phyloP scores from a whole-genome alignment of 2,797 vertebrate genomes.

The Etheostoma perlongum region DNA sequence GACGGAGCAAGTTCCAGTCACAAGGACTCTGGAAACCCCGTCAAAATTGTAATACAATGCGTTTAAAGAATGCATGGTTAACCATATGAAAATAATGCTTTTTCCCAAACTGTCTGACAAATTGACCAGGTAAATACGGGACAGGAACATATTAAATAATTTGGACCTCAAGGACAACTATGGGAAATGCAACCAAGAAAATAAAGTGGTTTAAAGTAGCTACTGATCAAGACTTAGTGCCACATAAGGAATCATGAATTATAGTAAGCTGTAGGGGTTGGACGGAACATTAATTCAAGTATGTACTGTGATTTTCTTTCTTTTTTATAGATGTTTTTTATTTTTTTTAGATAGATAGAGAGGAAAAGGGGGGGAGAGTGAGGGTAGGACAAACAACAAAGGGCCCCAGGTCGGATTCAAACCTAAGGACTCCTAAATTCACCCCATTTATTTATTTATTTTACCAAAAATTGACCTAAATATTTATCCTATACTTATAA shows the following conservation, averaged over 20 bases:
- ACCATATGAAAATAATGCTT: constrained; percentile 22
- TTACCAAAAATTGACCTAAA: no score
- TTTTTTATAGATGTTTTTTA: no score
- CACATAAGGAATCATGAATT: neutral
- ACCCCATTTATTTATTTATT: no score
- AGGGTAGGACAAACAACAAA: no score
- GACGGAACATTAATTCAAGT: no score
- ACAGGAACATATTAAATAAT: constrained; percentile 31
- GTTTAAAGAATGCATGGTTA: constrained; percentile 45
- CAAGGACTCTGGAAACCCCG: constrained; percentile 15
- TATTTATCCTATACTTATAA: no score
- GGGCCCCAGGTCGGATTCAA: no score
- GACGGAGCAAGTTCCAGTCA: constrained; percentile 20
- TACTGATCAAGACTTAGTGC: constrained; percentile 23
- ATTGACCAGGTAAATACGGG: constrained; percentile 25
- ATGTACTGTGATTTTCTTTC: no score
- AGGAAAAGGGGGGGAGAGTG: no score
- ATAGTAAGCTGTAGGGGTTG: neutral
- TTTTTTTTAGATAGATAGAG: no score
- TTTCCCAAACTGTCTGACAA: constrained; percentile 19
- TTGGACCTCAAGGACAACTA: constrained; percentile 28
- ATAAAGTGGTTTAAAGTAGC: constrained; percentile 20
- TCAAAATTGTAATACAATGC: constrained; percentile 26
- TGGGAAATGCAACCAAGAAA: constrained; percentile 3
- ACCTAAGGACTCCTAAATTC: no score